Conservation (phyloP, 2,888 invertebrate species). For the Ligdia adustata region DNA sequence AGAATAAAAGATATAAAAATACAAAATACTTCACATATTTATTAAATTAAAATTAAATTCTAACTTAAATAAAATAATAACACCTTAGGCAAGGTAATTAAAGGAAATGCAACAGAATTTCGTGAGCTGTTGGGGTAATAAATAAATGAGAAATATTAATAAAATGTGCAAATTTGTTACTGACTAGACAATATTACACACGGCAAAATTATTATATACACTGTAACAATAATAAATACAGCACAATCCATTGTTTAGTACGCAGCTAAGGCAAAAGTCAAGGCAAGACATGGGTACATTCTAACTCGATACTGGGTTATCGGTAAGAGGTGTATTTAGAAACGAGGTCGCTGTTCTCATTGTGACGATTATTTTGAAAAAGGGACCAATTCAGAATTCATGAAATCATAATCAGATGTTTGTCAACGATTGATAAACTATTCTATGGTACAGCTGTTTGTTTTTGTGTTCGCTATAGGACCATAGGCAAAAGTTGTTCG, state of each 20-base stretch:
- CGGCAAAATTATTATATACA: constrained; percentile 8
- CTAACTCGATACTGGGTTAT: neutral
- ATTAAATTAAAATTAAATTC: constrained; percentile 30
- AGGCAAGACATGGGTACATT: constrained; percentile 6
- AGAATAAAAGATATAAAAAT: constrained; percentile 18
- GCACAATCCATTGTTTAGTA: constrained; percentile 4
- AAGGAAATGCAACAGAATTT: constrained; percentile 14
- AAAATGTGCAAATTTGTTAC: constrained; percentile 13
- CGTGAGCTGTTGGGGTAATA: constrained; percentile 21
- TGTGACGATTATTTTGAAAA: too few species aligned
- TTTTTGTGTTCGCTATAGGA: too few species aligned
- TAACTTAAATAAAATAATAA: constrained; percentile 52
- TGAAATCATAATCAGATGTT: too few species aligned
- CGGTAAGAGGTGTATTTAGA: too few species aligned
- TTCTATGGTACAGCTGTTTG: too few species aligned
- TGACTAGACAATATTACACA: constrained; percentile 23
- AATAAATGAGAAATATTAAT: neutral
- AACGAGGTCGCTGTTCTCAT: too few species aligned
- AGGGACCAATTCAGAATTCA: too few species aligned
- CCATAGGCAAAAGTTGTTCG: too few species aligned
- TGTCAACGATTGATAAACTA: too few species aligned
- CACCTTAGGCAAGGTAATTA: constrained; percentile 30
- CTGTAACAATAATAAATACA: neutral
- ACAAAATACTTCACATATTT: constrained; percentile 31
- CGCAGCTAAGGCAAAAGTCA: neutral